These are phyloP conservation scores for Philereme transversata DNA, from an alignment of 2,888 invertebrate genomes.

Conservation along the genomic window DNA sequence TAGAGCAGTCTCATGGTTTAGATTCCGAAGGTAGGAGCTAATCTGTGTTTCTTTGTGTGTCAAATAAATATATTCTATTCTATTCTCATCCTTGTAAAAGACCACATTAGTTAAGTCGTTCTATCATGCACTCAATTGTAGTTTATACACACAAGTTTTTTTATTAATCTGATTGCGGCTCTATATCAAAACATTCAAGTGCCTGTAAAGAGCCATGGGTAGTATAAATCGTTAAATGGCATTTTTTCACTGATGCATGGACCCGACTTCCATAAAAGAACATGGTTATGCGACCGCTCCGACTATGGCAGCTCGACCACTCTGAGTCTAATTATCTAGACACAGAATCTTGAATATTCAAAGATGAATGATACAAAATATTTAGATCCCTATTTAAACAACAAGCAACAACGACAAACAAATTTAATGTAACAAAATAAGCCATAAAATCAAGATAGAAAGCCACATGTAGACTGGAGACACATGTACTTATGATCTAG, in stretches of 20 bases:
- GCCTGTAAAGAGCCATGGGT: slow-evolving; percentile 63
- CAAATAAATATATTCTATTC: too few species aligned
- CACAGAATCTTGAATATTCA: slow-evolving; percentile 65
- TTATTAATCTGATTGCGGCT: slow-evolving; percentile 11
- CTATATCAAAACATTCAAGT: slow-evolving; percentile 26
- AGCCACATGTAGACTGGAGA: too few species aligned
- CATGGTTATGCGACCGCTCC: slow-evolving; percentile 71
- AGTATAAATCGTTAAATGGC: slow-evolving; percentile 45
- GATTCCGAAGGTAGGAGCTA: slow-evolving; percentile 30
- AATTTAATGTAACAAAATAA: too few species aligned
- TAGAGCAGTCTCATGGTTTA: slow-evolving; percentile 65
- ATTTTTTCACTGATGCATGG: slow-evolving; percentile 72
- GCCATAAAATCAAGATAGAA: too few species aligned
- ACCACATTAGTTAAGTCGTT: too few species aligned
- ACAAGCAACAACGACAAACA: too few species aligned
- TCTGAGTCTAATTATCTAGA: slow-evolving; percentile 71
- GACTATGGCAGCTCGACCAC: slow-evolving; percentile 69
- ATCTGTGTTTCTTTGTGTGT: not conserved
- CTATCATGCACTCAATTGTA: too few species aligned
- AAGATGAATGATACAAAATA: slow-evolving; percentile 45
- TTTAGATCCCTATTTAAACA: too few species aligned
- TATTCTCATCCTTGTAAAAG: too few species aligned
- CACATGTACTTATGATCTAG: too few species aligned
- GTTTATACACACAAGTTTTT: too few species aligned
- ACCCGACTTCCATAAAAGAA: slow-evolving; percentile 70